phyloP scores from a whole-genome alignment of 2,113 vertebrate species.

The Notothenia rossii region DNA sequence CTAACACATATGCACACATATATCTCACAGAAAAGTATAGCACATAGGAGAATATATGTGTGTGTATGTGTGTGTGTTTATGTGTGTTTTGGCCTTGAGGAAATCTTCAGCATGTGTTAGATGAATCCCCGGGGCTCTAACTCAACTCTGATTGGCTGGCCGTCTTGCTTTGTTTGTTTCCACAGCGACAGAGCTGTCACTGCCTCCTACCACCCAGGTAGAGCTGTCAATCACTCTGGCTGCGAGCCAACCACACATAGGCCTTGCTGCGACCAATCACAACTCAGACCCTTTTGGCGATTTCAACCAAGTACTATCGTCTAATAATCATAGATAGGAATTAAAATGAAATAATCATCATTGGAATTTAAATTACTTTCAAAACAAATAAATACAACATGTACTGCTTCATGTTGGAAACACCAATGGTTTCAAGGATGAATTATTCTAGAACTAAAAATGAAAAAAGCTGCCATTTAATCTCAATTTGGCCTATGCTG shows the following conservation, averaged over 20 bases:
- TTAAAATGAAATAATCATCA: too few relatives aligned
- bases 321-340: neutral
- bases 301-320: neutral
- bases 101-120: constrained; percentile 80
- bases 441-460: constrained; percentile 6
- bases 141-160: constrained; percentile 56
- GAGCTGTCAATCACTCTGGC: constrained; percentile 75
- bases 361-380: neutral
- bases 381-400: neutral
- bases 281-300: neutral
- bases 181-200: constrained; percentile 75
- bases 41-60: constrained; percentile 29
- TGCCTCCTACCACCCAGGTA: constrained; percentile 79
- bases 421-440: neutral
- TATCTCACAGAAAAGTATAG: constrained; percentile 22
- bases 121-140: constrained; percentile 67
- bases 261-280: constrained; percentile 26
- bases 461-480: constrained; percentile 6
- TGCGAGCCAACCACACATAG: constrained; percentile 36
- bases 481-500: constrained; percentile 6
- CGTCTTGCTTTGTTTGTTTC: constrained; percentile 73
- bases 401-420: constrained; percentile 1
- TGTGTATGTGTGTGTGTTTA: constrained; percentile 52
- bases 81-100: constrained; percentile 74
- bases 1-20: constrained; percentile 43